Evolutionary conservation across 2,888 invertebrate species (phyloP), one percentile per base, ranked within the genome.

Genomic region (Conistra vaccinii): DNA sequence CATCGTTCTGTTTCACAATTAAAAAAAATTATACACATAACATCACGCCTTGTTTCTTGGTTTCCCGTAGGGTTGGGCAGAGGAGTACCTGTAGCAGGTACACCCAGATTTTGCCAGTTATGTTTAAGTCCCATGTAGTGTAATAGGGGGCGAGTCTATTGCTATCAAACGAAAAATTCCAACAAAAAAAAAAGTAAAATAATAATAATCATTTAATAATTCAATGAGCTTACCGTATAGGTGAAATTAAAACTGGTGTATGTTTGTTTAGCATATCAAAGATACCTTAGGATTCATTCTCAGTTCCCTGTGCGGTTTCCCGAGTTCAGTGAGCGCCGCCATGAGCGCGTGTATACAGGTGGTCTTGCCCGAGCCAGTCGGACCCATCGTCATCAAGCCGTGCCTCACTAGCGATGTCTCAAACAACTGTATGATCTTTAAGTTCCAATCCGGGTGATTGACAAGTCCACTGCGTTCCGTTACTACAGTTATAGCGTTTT

Each of bases 321-420:
- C 98, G 91, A 97, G 97, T 92, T 98, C 98, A 0, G 98, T 98
- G 89, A 99, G 97, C 1, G 98, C 97, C 85, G 97, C 97, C 97
- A 98, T 98, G 69, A 99, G 95, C 0, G 98, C 97, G 90, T 97
- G 97, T 88, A 98, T 98, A 86, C 98, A 98, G 71, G 97, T 97
- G 0, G 98, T 98, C 94, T 98, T 98, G 12, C 99, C 99, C 0
- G 99, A 97, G 35, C 99, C 99, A 23, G 98, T 98, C 0, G 99
- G 99, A 0, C 99, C 99, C 97, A 99, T 97, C 3, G 98, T 97
- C 99, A 99, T 99, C 87, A 99, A 95, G 4, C 99, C 99, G 91
- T 99, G 99, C 10, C 99, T 97, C 51, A 99, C 99, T 67, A 98
- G 94, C 9, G 98, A 98, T 0, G 98, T 98, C 94, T 99, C 99